Evolutionary conservation across 2,888 invertebrate genomes (phyloP).

Genomic region (Argyra leucocephala): DNA sequence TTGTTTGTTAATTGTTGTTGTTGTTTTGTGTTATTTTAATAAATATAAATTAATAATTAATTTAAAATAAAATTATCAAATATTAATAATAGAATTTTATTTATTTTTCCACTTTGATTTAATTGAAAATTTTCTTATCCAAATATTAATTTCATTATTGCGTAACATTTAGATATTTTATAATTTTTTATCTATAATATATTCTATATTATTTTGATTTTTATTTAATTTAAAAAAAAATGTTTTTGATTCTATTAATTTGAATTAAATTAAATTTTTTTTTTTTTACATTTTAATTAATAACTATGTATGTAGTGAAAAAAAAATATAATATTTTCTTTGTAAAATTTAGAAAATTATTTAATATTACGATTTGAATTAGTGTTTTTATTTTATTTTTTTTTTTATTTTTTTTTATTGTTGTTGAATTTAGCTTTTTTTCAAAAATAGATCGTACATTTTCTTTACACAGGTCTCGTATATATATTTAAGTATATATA

Average conservation of each 20-base stretch:
- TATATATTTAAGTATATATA: no score
- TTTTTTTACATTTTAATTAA: neutral
- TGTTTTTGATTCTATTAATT: no score
- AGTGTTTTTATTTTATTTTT: no score
- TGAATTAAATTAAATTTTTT: no score
- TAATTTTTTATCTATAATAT: neutral
- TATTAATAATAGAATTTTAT: neutral
- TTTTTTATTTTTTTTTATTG: no score
- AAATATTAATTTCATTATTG: neutral
- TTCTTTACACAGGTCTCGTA: no score
- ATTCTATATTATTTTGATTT: neutral
- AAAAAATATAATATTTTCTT: no score
- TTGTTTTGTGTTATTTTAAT: neutral
- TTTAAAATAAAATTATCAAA: no score
- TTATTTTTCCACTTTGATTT: conserved; percentile 1
- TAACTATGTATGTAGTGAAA: no score
- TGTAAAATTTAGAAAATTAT: no score
- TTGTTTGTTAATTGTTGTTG: neutral
- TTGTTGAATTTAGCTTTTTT: neutral
- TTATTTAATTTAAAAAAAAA: neutral
- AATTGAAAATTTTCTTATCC: conserved; percentile 3
- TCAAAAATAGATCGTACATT: neutral
- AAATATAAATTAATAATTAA: no score
- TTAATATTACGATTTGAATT: no score
- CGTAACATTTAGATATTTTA: neutral